A percentile compares a stretch with the other conserved stretches of the same genome.
Evolutionary conservation across 2,797 vertebrate genomes (phyloP).

Genomic region (Yasuhikotakia modesta): DNA sequence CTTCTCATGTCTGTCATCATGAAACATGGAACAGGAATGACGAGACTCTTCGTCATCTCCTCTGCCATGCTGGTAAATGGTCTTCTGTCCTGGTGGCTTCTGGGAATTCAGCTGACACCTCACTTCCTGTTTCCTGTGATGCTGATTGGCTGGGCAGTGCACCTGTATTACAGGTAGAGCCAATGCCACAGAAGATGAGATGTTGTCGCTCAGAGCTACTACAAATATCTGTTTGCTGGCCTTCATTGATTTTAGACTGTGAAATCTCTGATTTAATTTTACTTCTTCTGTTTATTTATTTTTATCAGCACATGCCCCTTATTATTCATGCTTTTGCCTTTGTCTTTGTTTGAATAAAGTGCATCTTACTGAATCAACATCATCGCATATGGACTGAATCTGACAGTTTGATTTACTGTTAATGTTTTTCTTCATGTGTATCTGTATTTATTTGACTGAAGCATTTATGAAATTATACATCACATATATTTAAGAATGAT

Average conservation of each 20-base stretch:
- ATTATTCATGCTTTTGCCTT: constrained; percentile 22
- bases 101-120: constrained; percentile 85
- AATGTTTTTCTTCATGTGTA: neutral
- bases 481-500: constrained; percentile 45
- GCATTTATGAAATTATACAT: constrained; percentile 27
- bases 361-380: constrained; percentile 17
- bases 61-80: constrained; percentile 91
- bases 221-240: neutral
- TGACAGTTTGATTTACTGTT: neutral
- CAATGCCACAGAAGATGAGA: neutral
- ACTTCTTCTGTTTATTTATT: neutral
- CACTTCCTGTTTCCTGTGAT: constrained; percentile 81
- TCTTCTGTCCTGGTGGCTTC: constrained; percentile 81
- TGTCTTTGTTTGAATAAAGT: constrained; percentile 17
- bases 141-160: constrained; percentile 84
- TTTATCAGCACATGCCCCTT: neutral
- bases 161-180: constrained; percentile 83
- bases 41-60: constrained; percentile 92
- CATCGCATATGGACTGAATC: neutral
- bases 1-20: constrained; percentile 93
- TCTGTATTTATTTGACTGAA: constrained; percentile 38
- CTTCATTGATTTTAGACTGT: neutral
- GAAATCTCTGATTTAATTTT: neutral
- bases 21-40: constrained; percentile 93
- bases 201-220: neutral